Evolutionary conservation across 2,888 invertebrate genomes (phyloP).

Genomic region (Chymomyza procnemis): DNA sequence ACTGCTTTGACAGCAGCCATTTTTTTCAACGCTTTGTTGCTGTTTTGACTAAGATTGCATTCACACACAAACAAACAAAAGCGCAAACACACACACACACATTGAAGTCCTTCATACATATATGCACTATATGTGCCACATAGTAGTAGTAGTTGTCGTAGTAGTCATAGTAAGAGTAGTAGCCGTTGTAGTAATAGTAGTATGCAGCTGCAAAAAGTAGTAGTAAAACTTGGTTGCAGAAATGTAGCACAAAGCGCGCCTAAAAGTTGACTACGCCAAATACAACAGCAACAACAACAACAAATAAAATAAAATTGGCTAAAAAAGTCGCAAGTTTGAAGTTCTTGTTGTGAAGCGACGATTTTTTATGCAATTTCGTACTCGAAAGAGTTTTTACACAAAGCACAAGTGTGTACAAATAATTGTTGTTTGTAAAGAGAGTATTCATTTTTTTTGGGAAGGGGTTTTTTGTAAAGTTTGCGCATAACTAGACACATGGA

Average conservation of each 20-base stretch:
- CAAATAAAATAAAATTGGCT: background rate
- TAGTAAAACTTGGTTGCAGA: conserved; percentile 26
- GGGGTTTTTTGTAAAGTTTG: too few relatives aligned
- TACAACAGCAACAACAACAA: too few relatives aligned
- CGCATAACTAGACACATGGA: too few relatives aligned
- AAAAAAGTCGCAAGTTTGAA: background rate
- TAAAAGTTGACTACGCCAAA: conserved; percentile 22
- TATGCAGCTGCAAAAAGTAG: conserved; percentile 51
- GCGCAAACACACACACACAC: background rate
- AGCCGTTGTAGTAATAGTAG: conserved; percentile 50
- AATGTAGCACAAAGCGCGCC: conserved; percentile 63
- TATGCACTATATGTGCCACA: background rate
- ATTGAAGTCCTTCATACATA: background rate
- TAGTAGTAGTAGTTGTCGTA: conserved; percentile 42
- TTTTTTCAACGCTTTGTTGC: conserved; percentile 18
- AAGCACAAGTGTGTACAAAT: too few relatives aligned
- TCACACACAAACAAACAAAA: background rate
- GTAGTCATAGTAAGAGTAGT: conserved; percentile 42
- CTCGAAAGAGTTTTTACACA: too few relatives aligned
- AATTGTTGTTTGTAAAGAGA: too few relatives aligned
- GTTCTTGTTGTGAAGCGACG: background rate
- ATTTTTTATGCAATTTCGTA: background rate
- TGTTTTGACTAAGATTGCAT: background rate
- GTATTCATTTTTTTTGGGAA: too few relatives aligned
- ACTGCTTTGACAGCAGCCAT: conserved; percentile 37